Base-by-base conservation (phyloP, 2,797 vertebrate genomes). In the Sebastes steindachneri region DNA sequence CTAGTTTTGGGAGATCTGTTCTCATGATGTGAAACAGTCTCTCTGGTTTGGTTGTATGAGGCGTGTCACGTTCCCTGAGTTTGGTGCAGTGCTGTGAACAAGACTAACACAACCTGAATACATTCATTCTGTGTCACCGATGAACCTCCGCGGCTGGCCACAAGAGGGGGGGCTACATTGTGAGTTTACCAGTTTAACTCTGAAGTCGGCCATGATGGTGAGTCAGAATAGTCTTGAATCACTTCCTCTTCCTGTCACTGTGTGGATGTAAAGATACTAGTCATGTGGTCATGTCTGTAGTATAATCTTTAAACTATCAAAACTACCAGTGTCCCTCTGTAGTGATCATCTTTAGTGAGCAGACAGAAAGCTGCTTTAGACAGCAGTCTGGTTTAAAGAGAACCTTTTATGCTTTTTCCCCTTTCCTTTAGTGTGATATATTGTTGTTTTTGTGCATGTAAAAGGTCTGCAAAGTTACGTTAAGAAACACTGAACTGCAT, bases 31-130 rank as follows among this genome's bases (percentile, higher is more conserved):
- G 73, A 35, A 35, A 2, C 14, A 21, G 37, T 77, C 53, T 4
- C 59, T 86, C 54, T 66, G 58, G 53, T 86, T 60, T 79, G 54
- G 35, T 75, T 73, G 41, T 54, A 73, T 68, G 58, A 82, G 25
- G 65, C 68, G 31, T 75, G 67, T 82, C 29, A 82, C 19, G 11
- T 80, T 93, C 86, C 88, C 92, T 85, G 89, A 91, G 90, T 88
- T 83, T 82, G 74, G 57, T 88, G 80, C 66, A 73, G 33, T 82
- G 65, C 74, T 35, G 17, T 78, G 26, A 80, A 33, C 37, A 62
- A 84, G 45, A 69, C 70, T 69, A 72, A 67, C 26, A 68, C 66
- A 51, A 68, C 23, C 64, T 85, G 33, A 65, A 54, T 54, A 63
- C 68, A 79, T 70, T 73, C 69, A 62, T 45, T 68, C 19, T 41